phyloP scores from a whole-genome alignment of 2,888 invertebrate species.

The Eristalis arbustorum region DNA sequence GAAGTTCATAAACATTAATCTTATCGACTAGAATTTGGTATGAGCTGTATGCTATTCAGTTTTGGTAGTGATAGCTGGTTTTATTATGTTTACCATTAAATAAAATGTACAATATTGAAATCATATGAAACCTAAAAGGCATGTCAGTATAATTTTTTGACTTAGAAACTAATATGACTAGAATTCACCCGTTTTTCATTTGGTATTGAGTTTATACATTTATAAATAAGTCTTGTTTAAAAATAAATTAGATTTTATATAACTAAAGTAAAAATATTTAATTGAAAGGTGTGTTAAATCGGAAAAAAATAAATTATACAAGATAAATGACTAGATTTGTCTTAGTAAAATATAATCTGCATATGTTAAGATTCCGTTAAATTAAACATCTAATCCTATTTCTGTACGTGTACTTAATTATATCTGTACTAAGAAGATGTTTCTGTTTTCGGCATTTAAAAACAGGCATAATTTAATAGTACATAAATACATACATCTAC shows the following conservation, averaged over 20 bases:
- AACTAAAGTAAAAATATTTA: constrained; percentile 10
- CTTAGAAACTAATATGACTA: constrained; percentile 64
- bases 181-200: constrained; percentile 48
- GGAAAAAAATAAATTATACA: neutral
- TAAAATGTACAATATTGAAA: constrained; percentile 10
- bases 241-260: neutral
- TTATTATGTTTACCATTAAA: neutral
- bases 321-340: constrained; percentile 22
- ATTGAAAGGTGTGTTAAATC: neutral
- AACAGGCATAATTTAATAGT: neutral
- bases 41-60: constrained; percentile 48
- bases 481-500: no score
- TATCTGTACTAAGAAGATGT: neutral
- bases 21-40: constrained; percentile 51
- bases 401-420: neutral
- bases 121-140: constrained; percentile 7
- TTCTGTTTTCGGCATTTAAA: neutral
- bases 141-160: constrained; percentile 18
- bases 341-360: neutral
- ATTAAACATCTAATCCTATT: neutral
- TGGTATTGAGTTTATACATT: neutral
- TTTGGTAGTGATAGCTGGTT: constrained; percentile 63
- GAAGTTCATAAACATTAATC: constrained; percentile 1
- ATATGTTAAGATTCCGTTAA: neutral
- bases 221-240: constrained; percentile 20